Conservation (phyloP, 37 sponge, comb jelly and placozoan genomes). For the Spongilla lacustris region DNA sequence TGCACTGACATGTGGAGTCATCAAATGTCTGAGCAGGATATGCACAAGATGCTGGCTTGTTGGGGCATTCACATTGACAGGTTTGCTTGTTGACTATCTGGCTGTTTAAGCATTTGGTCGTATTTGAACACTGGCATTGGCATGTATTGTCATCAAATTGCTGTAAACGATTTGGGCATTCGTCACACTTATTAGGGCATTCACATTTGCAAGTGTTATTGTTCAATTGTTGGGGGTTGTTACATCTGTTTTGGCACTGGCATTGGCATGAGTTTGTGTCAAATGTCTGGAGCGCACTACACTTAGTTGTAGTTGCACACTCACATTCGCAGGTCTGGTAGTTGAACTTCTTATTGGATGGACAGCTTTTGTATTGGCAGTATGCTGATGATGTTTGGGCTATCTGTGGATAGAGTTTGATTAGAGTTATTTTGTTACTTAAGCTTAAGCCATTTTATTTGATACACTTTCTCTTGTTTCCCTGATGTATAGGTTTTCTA, state of each 20-base stretch:
- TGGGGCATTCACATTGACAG: constrained; percentile 43
- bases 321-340: constrained; percentile 10
- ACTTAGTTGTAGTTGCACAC: not conserved
- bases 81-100: not conserved
- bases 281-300: not conserved
- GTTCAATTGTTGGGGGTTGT: not conserved
- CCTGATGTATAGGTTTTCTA: not conserved
- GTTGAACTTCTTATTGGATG: constrained; percentile 4
- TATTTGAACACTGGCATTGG: constrained; percentile 8
- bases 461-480: not conserved
- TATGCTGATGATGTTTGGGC: not conserved
- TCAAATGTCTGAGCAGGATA: not conserved
- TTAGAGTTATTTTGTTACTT: not conserved
- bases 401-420: not conserved
- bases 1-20: not conserved
- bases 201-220: constrained; percentile 24
- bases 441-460: not conserved
- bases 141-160: constrained; percentile 2
- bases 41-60: not conserved
- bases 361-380: not conserved
- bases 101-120: not conserved
- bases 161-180: not conserved
- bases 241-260: constrained; percentile 9
- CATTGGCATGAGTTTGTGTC: constrained; percentile 7
- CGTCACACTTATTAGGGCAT: constrained; percentile 3